phyloP scores from a whole-genome alignment of 1,140 invertebrate genomes.

The Trichomalopsis sarcophagae region DNA sequence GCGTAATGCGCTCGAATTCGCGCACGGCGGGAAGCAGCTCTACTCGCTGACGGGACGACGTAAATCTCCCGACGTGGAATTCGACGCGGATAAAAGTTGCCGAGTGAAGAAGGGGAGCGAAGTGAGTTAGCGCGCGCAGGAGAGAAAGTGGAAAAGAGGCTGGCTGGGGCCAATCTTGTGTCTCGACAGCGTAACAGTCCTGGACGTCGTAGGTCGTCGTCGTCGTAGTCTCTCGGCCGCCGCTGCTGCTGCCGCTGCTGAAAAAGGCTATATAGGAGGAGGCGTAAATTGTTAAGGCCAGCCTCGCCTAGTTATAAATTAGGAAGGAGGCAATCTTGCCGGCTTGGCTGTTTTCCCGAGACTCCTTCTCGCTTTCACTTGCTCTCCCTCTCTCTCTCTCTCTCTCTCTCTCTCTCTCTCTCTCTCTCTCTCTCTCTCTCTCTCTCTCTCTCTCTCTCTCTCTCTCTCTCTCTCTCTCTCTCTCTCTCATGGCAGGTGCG shows the following conservation, averaged over 20 bases:
- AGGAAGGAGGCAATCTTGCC: slow-evolving; percentile 69
- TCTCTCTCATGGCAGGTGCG: slow-evolving; percentile 23
- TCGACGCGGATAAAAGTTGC: slow-evolving; percentile 52
- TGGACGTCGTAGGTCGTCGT: slow-evolving; percentile 59
- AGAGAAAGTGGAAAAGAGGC: slow-evolving; percentile 28
- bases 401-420: slow-evolving; percentile 37
- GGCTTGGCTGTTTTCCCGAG: slow-evolving; percentile 56
- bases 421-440: slow-evolving; percentile 31
- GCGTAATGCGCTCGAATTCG: no score
- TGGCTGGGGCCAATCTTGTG: slow-evolving; percentile 61
- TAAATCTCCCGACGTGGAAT: slow-evolving; percentile 38
- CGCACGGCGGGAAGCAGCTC: not conserved
- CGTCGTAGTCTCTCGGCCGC: no score
- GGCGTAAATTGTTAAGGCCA: slow-evolving; percentile 70
- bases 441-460: slow-evolving; percentile 42
- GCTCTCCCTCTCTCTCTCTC: slow-evolving; percentile 36
- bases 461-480: slow-evolving; percentile 40
- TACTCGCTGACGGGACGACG: slow-evolving; percentile 13
- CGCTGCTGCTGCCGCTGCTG: no score
- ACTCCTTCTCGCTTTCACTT: slow-evolving; percentile 42
- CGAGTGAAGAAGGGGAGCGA: slow-evolving; percentile 40
- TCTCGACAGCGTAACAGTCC: slow-evolving; percentile 61
- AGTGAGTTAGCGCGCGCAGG: slow-evolving; percentile 46
- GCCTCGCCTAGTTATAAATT: slow-evolving; percentile 71
- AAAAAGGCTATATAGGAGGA: slow-evolving; percentile 59